Base-by-base conservation (phyloP, 2,888 invertebrate genomes). In the Drosophila meridiana region DNA sequence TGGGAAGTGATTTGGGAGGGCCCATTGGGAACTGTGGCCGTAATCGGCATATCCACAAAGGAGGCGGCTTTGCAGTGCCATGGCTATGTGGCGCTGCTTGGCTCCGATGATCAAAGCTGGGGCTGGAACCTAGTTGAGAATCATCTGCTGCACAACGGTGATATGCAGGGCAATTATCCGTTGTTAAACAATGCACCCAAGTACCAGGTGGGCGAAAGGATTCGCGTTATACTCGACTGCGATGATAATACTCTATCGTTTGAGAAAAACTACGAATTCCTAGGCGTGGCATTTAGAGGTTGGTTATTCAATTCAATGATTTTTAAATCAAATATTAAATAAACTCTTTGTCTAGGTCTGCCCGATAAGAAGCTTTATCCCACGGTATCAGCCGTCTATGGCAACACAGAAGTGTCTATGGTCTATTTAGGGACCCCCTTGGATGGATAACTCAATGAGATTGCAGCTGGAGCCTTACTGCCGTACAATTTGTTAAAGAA, bases 1-100 rank as follows among this genome's bases (percentile, higher is more conserved):
- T 99, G 99, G 99, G 99, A 99, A 94, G 97, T 99, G 9, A 97
- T 98, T 93, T 99, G 99, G 99, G 98, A 99, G 94, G 99, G 99
- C 20, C 99, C 99, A 4, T 94, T 99, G 73, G 99, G 99, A 11
- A 99, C 99, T 3, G 99, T 99, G 30, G 99, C 99, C 50, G 99
- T 99, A 50, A 96, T 99, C 90, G 99, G 92, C n/a, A 96, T 99
- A 89, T 97, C 98, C 53, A 98, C 98, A 2, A 97, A 97, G 94
- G 98, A 99, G 92, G 98, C 99, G 11, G 95, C 97, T 45, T 94
- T 99, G 75, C 97, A 99, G 92, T 97, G 98, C 93, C 97, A 97
- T 90, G 99, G 99, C 64, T 99, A 99, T 94, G 97, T 99, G 59
- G 97, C 99, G 9, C 94, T 99, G 69, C 94, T 99, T 76, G 99